Conservation (phyloP, 2,888 invertebrate genomes). For the Listrodromus nycthemerus region DNA sequence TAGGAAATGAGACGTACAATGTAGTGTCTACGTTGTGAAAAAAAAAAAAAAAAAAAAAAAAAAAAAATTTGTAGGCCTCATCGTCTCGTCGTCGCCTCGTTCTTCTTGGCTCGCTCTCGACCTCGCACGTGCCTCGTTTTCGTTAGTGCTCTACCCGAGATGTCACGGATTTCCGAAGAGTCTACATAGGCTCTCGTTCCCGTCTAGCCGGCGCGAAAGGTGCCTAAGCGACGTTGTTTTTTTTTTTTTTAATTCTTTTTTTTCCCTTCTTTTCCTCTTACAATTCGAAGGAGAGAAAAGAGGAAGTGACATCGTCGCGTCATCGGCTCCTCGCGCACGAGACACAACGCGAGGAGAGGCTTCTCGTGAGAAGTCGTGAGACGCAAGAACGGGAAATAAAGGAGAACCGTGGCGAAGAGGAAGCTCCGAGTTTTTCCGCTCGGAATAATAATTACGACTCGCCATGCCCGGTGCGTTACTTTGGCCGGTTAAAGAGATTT, state of each 20-base stretch:
- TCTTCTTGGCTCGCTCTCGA: conserved; percentile 33
- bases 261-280: background rate
- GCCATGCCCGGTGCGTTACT: conserved; percentile 5
- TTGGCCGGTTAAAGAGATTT: conserved; percentile 40
- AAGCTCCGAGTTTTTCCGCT: conserved; percentile 52
- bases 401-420: conserved; percentile 10
- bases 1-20: conserved; percentile 16
- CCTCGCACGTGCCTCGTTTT: conserved; percentile 71
- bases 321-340: conserved; percentile 26
- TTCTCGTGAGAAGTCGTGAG: conserved; percentile 49
- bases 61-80: conserved; percentile 65
- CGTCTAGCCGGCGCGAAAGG: conserved; percentile 33
- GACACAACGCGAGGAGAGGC: conserved; percentile 17
- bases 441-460: conserved; percentile 60
- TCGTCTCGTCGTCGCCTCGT: conserved; percentile 36
- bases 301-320: conserved; percentile 46
- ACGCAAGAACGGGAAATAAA: conserved; percentile 15
- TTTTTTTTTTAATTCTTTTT: conserved; percentile 10
- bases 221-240: conserved; percentile 17
- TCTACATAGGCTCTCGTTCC: conserved; percentile 46
- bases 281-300: conserved; percentile 45
- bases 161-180: conserved; percentile 63
- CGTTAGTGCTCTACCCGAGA: conserved; percentile 62
- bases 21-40: conserved; percentile 1
- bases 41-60: background rate